phyloP scores from a whole-genome alignment of 2,797 vertebrate species.

The Channa striata region DNA sequence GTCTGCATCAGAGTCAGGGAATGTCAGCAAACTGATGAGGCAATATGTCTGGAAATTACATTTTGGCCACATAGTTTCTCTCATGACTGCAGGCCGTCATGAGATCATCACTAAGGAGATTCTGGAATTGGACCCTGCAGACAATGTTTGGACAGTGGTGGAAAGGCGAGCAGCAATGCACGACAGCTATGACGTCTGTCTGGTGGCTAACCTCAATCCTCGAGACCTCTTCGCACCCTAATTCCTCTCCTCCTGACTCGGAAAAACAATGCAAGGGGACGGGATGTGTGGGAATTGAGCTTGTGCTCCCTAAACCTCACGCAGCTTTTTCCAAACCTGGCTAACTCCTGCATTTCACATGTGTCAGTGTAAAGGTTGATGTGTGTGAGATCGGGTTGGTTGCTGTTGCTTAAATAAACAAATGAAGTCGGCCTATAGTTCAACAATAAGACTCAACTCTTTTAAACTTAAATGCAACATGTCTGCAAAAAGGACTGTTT shows the following conservation, averaged over 20 bases:
- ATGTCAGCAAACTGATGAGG: slow-evolving; percentile 19
- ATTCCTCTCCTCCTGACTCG: slow-evolving; percentile 50
- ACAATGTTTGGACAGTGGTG: slow-evolving; percentile 90
- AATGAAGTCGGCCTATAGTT: not conserved
- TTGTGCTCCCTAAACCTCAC: not conserved
- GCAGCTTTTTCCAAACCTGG: not conserved
- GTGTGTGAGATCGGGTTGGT: not conserved
- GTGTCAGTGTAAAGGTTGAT: not conserved
- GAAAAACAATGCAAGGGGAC: slow-evolving; percentile 5
- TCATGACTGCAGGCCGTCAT: slow-evolving; percentile 87
- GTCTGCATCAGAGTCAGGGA: slow-evolving; percentile 9
- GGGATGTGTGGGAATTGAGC: not conserved
- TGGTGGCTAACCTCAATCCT: slow-evolving; percentile 91
- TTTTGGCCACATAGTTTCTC: slow-evolving; percentile 41
- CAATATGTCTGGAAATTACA: slow-evolving; percentile 34
- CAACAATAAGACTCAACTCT: no score
- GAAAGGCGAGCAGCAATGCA: slow-evolving; percentile 89
- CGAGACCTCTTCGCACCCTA: slow-evolving; percentile 88
- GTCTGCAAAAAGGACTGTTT: no score
- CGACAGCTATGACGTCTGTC: slow-evolving; percentile 90
- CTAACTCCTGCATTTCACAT: not conserved
- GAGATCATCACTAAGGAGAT: slow-evolving; percentile 93
- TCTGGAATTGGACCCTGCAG: slow-evolving; percentile 88
- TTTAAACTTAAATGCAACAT: no score
- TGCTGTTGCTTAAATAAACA: not conserved